Evolutionary conservation across 2,113 vertebrate species (phyloP).

Genomic region (Nanorana parkeri): DNA sequence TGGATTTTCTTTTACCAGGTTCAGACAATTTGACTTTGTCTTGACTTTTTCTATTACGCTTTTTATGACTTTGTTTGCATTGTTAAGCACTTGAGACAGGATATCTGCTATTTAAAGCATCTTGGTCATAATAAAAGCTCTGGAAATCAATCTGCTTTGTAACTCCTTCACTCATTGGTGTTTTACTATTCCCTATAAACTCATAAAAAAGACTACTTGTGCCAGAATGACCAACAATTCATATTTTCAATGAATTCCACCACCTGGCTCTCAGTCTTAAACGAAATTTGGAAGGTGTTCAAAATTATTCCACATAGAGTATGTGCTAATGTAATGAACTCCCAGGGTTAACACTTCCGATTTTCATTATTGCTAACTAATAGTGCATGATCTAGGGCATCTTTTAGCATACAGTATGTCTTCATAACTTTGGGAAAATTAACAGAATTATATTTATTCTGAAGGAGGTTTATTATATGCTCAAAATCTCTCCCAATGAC

Average conservation of each 20-base stretch:
- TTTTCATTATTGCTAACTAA: conserved; percentile 31
- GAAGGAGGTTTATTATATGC: not conserved
- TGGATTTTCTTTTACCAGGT: conserved; percentile 7
- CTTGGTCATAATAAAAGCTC: conserved; percentile 41
- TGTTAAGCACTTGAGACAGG: conserved; percentile 44
- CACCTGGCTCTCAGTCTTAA: conserved; percentile 43
- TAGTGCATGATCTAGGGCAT: conserved; percentile 24
- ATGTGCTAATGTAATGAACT: conserved; percentile 32
- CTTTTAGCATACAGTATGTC: conserved; percentile 4
- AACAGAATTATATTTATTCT: conserved; percentile 35
- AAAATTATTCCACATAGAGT: conserved; percentile 31
- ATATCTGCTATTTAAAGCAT: conserved; percentile 54
- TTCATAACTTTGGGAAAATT: not conserved
- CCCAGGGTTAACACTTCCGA: not conserved
- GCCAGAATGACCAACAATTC: conserved; percentile 27
- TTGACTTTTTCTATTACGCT: conserved; percentile 46
- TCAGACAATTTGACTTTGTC: conserved; percentile 49
- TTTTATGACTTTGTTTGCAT: conserved; percentile 45
- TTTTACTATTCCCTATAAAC: conserved; percentile 41
- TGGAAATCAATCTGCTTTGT: conserved; percentile 44
- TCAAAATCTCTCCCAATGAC: not conserved
- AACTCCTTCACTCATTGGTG: conserved; percentile 36
- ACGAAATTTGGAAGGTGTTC: conserved; percentile 8
- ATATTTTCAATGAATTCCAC: conserved; percentile 39
- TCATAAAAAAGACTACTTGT: conserved; percentile 26